A percentile compares a stretch with the other conserved stretches of the same genome.
Evolutionary conservation across 2,888 invertebrate species (phyloP).

Genomic region (Antheraea assamensis): DNA sequence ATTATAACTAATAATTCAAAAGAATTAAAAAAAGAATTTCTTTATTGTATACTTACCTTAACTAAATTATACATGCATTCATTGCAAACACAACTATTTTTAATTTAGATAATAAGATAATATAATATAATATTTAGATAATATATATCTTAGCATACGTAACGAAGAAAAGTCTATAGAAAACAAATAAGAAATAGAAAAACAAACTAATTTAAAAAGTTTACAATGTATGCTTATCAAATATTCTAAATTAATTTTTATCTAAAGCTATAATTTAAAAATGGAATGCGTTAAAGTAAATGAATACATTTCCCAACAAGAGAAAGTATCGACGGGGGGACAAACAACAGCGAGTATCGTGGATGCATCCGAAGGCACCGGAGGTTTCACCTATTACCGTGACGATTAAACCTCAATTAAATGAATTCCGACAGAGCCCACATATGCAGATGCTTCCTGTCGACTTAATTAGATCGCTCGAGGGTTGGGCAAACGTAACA

Average conservation of each 20-base stretch:
- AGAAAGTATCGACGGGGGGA: constrained; percentile 42
- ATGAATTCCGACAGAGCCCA: constrained; percentile 54
- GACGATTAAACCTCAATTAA: constrained; percentile 68
- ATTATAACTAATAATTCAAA: no score
- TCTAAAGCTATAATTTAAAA: not conserved
- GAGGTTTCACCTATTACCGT: constrained; percentile 74
- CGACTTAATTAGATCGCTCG: constrained; percentile 33
- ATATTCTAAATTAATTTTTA: not conserved
- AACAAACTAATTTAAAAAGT: not conserved
- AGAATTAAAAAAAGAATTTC: no score
- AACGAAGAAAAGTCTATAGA: not conserved
- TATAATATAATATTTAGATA: no score
- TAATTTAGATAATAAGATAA: no score
- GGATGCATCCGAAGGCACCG: constrained; percentile 26
- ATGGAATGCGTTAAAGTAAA: constrained; percentile 14
- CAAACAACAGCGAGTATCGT: constrained; percentile 15
- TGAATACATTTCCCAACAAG: constrained; percentile 9
- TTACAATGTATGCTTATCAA: not conserved
- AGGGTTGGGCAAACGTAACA: constrained; percentile 22
- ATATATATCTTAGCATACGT: not conserved
- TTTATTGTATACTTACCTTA: no score
- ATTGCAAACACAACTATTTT: no score
- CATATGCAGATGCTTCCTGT: constrained; percentile 54
- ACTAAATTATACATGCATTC: no score
- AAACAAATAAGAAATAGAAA: not conserved